These are phyloP conservation scores for Chymomyza fuscimana DNA, from an alignment of 2,888 invertebrate species.

Conservation along the genomic window DNA sequence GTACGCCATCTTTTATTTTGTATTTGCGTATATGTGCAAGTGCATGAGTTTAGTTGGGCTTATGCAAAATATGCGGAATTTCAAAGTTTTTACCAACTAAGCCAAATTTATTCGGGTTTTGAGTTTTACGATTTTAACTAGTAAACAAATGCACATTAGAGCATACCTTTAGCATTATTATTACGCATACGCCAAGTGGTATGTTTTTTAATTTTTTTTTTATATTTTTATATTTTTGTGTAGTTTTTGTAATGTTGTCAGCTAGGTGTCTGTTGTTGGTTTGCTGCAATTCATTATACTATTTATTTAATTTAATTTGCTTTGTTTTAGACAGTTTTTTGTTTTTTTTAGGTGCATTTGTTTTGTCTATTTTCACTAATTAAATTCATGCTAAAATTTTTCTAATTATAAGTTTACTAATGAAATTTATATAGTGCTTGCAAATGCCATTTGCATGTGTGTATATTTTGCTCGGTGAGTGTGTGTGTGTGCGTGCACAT, in stretches of 20 bases:
- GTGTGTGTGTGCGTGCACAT: conserved; percentile 1
- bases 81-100: conserved; percentile 11
- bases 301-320: conserved; percentile 45
- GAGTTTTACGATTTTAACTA: background rate
- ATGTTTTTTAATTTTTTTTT: background rate
- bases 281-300: conserved; percentile 31
- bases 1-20: background rate
- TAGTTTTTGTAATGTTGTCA: conserved; percentile 25
- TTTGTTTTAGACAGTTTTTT: conserved; percentile 23
- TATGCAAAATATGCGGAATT: conserved; percentile 2
- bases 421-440: conserved; percentile 47
- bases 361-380: conserved; percentile 48
- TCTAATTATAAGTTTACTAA: conserved; percentile 63
- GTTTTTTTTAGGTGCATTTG: background rate
- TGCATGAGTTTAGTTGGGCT: background rate
- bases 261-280: conserved; percentile 37
- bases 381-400: conserved; percentile 58
- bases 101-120: conserved; percentile 10
- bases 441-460: conserved; percentile 35
- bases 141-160: background rate
- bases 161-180: background rate
- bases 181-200: conserved; percentile 19
- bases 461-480: background rate
- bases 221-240: background rate
- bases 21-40: background rate